Base-by-base conservation (phyloP, 1,140 invertebrate species). In the Hypothenemus hampei region DNA sequence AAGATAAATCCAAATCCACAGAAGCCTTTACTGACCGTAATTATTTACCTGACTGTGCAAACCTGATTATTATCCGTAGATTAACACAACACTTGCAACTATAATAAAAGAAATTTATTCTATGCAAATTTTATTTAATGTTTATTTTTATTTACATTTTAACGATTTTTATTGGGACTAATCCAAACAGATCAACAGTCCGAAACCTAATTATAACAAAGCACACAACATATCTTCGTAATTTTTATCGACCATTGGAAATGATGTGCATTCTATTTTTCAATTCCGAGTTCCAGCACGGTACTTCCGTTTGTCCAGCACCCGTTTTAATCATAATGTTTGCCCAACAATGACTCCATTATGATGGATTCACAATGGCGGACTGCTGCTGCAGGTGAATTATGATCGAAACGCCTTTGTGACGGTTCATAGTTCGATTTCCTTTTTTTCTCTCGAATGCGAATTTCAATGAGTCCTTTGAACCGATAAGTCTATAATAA, bases 381-480 rank as follows among this genome's bases (percentile, higher is more conserved):
- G 22, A 24, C 40, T 11, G 8, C 40, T 23, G 40, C 21, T 43
- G 18, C 40, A 43, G 40, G 40, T 43, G 40, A 43, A 16, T 43
- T 43, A 43, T 43, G 20, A 43, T 43, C 40, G 18, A 43, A 43
- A 43, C n/a, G 11, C 36, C 36, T 39, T 39, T 39, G 36, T 39
- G 36, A 11, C 21, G n/a, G 40, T 18, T 11, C 40, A 21, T 18
- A 21, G 40, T 43, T 21, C 40, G 11, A 23, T 23, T 43, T 20
- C 19, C 40, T 23, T 24, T 24, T 43, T 43, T 43, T 23, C 11
- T 43, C 3, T 16, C 40, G 13, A 8, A 13, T 15, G 13, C 21
- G 10, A 18, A 31, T 8, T 11, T 31, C 13, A 31, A 31, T 31
- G 26, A 8, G 26, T 31, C 8, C 10, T 11, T 31, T 11, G 13